Conservation (phyloP, 2,888 invertebrate species). For the Watsonalla binaria region DNA sequence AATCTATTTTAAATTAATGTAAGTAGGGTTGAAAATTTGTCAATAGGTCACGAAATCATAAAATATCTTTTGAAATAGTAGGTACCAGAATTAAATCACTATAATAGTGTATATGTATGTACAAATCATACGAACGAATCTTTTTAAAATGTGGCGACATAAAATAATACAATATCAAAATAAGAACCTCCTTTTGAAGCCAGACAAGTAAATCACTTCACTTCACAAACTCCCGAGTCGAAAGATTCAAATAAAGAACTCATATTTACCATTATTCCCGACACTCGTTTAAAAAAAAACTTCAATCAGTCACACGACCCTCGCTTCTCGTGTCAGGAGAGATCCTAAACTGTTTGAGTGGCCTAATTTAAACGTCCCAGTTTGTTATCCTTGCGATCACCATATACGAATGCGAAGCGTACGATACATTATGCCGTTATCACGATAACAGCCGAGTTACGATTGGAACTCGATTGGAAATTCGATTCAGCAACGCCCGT, state of each 20-base stretch:
- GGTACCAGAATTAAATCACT: no score
- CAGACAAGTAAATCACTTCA: neutral
- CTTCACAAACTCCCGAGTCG: neutral
- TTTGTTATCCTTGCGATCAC: slow-evolving; percentile 46
- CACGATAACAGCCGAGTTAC: slow-evolving; percentile 26
- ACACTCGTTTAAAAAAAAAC: slow-evolving; percentile 24
- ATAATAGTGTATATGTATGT: no score
- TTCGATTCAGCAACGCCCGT: neutral
- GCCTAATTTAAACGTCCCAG: slow-evolving; percentile 51
- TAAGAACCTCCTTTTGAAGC: no score
- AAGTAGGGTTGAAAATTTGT: no score
- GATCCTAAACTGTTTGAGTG: slow-evolving; percentile 48
- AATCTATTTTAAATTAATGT: no score
- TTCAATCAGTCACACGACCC: slow-evolving; percentile 25
- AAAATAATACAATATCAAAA: no score
- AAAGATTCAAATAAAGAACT: slow-evolving; percentile 5
- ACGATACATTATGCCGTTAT: slow-evolving; percentile 38
- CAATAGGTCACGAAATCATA: no score
- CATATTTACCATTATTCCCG: slow-evolving; percentile 50
- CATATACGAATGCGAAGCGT: slow-evolving; percentile 36
- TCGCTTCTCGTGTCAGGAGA: slow-evolving; percentile 18
- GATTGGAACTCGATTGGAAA: slow-evolving; percentile 10
- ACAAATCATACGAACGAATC: no score
- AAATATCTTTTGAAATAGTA: no score
- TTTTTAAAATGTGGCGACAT: no score